Evolutionary conservation across 2,888 invertebrate species (phyloP).

Genomic region (Andrena bicolor): DNA sequence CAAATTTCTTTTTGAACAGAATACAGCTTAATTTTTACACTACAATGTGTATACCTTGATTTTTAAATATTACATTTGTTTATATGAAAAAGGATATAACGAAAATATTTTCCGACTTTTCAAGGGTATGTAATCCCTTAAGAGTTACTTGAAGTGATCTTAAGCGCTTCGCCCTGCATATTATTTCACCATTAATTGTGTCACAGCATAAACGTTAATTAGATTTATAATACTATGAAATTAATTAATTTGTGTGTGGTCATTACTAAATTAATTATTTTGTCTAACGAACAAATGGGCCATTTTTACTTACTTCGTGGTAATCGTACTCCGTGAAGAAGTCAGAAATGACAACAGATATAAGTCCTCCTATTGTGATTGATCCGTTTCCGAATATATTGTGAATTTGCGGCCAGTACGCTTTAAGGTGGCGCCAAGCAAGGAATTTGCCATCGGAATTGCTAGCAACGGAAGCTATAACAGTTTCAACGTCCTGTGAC

Average conservation of each 20-base stretch:
- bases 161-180: too few species aligned
- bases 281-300: neutral
- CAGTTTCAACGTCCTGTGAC: slow-evolving; percentile 90
- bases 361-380: slow-evolving; percentile 88
- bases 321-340: slow-evolving; percentile 91
- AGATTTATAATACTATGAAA: neutral
- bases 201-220: too few species aligned
- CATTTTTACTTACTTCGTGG: slow-evolving; percentile 87
- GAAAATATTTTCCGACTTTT: too few species aligned
- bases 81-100: too few species aligned
- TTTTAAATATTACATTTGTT: too few species aligned
- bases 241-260: neutral
- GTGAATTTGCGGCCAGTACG: slow-evolving; percentile 89
- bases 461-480: slow-evolving; percentile 90
- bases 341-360: slow-evolving; percentile 88
- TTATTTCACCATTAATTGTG: too few species aligned
- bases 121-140: too few species aligned
- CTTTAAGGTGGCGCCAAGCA: slow-evolving; percentile 91
- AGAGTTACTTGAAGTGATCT: too few species aligned
- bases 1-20: too few species aligned
- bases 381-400: slow-evolving; percentile 88
- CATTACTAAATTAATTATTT: too few species aligned
- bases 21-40: too few species aligned
- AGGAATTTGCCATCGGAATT: slow-evolving; percentile 90
- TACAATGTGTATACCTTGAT: too few species aligned